These are phyloP conservation scores for Nipponia nippon DNA, from an alignment of 2,113 vertebrate species.

Conservation along the genomic window DNA sequence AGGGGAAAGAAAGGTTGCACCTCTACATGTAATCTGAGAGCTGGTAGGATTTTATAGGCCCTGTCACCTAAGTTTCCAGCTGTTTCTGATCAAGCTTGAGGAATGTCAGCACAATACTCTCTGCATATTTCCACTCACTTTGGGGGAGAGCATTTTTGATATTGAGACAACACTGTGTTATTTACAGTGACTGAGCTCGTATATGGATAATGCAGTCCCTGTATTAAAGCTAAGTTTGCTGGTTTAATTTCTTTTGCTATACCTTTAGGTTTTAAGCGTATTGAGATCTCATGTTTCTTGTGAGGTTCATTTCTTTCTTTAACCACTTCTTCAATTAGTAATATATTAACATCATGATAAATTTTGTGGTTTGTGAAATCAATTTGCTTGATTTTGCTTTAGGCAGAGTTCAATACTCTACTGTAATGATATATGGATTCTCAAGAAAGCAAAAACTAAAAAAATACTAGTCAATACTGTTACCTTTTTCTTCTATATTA, in stretches of 20 bases:
- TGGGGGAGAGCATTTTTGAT: not conserved
- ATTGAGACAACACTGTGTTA: not conserved
- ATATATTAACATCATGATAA: conserved; percentile 17
- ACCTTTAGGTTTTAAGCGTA: not conserved
- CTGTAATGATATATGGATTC: conserved; percentile 2
- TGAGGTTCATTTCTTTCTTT: conserved; percentile 2
- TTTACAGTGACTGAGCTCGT: not conserved
- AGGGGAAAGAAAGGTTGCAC: not conserved
- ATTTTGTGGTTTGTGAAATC: conserved; percentile 2
- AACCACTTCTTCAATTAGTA: conserved; percentile 17
- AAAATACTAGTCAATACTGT: not conserved
- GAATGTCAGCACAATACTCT: not conserved
- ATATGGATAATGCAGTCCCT: not conserved
- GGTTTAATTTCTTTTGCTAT: not conserved
- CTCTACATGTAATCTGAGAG: not conserved
- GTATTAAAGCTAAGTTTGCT: not conserved
- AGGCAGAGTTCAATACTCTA: not conserved
- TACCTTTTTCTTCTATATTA: not conserved
- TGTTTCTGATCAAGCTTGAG: not conserved
- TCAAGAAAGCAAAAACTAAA: not conserved
- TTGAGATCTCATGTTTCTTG: not conserved
- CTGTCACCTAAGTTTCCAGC: not conserved
- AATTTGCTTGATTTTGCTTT: conserved; percentile 13
- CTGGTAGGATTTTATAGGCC: not conserved
- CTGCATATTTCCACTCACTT: not conserved